These are phyloP conservation scores for Candoia aspera DNA, from an alignment of 2,113 vertebrate genomes.

Conservation along the genomic window DNA sequence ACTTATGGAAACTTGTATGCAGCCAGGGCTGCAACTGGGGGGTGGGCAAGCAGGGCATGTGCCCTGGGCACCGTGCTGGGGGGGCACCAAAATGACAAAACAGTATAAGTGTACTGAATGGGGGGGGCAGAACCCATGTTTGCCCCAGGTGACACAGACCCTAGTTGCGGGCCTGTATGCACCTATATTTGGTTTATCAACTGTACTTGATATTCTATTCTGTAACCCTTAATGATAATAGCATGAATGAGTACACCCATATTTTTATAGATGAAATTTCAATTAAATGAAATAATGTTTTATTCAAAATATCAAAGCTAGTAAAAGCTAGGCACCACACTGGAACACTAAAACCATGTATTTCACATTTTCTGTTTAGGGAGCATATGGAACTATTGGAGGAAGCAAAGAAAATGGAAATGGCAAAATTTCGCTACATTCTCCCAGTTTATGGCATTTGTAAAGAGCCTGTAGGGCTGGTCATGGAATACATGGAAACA, in stretches of 20 bases:
- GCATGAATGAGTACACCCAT: neutral
- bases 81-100: too few relatives aligned
- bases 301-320: neutral
- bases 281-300: neutral
- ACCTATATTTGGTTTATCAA: neutral
- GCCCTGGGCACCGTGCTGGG: too few relatives aligned
- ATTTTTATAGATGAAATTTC: neutral
- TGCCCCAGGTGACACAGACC: too few relatives aligned
- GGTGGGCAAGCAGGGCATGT: too few relatives aligned
- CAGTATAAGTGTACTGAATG: too few relatives aligned
- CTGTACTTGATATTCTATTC: neutral
- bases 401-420: conserved; percentile 98
- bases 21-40: too few relatives aligned
- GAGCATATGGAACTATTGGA: conserved; percentile 90
- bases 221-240: neutral
- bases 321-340: neutral
- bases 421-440: conserved; percentile 95
- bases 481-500: conserved; percentile 99
- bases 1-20: neutral
- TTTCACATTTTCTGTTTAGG: conserved; percentile 63
- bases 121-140: too few relatives aligned
- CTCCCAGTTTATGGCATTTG: conserved; percentile 96
- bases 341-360: neutral
- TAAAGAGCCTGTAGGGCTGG: conserved; percentile 88
- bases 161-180: too few relatives aligned